phyloP scores from a whole-genome alignment of 1,140 invertebrate genomes.

The Drosophila obscura region DNA sequence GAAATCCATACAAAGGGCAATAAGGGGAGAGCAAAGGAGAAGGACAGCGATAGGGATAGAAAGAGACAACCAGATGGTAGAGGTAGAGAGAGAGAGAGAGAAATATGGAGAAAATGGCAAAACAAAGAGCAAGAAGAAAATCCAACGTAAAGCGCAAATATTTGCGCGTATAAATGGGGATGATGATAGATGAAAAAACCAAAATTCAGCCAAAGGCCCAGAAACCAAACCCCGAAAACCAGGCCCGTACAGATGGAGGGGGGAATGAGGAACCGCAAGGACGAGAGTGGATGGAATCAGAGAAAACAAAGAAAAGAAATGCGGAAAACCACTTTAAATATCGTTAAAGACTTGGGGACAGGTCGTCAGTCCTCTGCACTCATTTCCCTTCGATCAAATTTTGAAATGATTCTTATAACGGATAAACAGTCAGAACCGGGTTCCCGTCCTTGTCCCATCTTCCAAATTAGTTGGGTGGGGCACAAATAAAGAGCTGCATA shows the following conservation, averaged over 20 bases:
- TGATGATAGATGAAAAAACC: conserved; percentile 65
- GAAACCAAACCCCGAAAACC: conserved; percentile 2
- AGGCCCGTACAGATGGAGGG: background rate
- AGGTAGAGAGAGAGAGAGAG: conserved; percentile 1
- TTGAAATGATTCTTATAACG: background rate
- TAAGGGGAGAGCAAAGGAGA: background rate
- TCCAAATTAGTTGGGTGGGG: conserved; percentile 40
- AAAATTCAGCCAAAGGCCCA: conserved; percentile 28
- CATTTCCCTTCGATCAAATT: too few relatives aligned
- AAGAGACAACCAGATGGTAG: background rate
- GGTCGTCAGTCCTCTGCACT: background rate
- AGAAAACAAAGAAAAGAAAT: conserved; percentile 6
- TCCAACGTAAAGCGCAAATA: conserved; percentile 77
- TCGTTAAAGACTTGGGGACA: background rate
- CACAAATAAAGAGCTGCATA: conserved; percentile 30
- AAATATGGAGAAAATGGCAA: conserved; percentile 19
- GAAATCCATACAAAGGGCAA: conserved; percentile 57
- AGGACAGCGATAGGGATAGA: background rate
- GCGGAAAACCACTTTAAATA: background rate
- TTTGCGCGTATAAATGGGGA: conserved; percentile 80
- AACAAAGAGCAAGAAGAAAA: conserved; percentile 40
- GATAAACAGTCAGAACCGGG: too few relatives aligned
- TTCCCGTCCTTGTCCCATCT: conserved; percentile 3
- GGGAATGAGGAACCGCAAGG: conserved; percentile 15
- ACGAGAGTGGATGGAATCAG: conserved; percentile 18